Evolutionary conservation across 2,113 vertebrate species (phyloP).

Genomic region (Pampusana beccarii): DNA sequence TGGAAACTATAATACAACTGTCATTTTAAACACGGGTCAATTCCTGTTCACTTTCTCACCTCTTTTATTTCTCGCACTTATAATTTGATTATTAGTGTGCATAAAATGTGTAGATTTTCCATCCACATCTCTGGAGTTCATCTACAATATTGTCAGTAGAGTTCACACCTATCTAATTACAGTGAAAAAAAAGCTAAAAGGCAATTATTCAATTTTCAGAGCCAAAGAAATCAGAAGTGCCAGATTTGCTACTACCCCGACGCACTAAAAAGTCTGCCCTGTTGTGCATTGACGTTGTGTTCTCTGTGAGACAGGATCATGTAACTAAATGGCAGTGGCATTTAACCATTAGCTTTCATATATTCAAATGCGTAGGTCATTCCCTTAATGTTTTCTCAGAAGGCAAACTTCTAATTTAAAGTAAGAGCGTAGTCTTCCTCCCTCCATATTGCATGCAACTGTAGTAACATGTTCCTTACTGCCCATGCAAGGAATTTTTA

Average conservation of each 20-base stretch:
- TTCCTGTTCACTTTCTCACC: neutral
- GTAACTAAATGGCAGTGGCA: neutral
- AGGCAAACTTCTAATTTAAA: neutral
- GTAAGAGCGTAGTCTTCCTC: neutral
- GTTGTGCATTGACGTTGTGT: neutral
- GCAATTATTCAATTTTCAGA: neutral
- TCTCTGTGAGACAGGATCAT: neutral
- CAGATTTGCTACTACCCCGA: neutral
- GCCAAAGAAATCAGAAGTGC: neutral
- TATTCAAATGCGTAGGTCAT: accelerated
- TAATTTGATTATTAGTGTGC: neutral
- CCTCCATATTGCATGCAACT: neutral
- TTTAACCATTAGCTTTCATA: neutral
- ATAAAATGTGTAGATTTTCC: neutral
- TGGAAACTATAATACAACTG: neutral
- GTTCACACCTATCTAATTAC: neutral
- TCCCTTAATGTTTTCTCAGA: neutral
- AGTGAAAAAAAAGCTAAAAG: neutral
- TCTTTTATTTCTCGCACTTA: neutral
- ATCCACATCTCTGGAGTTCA: neutral
- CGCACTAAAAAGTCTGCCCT: neutral
- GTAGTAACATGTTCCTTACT: neutral
- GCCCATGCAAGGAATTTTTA: neutral
- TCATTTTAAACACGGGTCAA: neutral
- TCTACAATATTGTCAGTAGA: neutral